Percentiles rank a stretch among this genome's conserved stretches.
Conservation (phyloP, 2,888 invertebrate genomes). For the Melolontha melolontha region DNA sequence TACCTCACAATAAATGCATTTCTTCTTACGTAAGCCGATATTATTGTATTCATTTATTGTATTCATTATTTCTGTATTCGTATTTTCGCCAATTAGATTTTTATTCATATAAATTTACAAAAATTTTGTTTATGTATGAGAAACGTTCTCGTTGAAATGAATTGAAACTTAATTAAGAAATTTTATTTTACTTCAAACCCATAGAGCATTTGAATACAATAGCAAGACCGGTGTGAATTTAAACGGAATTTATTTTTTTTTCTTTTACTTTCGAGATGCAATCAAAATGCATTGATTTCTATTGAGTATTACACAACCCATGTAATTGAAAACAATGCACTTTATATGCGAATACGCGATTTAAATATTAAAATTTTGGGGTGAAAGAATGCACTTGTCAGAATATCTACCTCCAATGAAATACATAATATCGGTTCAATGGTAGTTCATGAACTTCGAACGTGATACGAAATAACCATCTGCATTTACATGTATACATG, state of each 20-base stretch:
- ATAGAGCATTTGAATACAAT: neutral
- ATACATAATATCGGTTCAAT: conserved; percentile 36
- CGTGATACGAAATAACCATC: conserved; percentile 15
- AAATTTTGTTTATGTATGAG: neutral
- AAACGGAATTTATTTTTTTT: too few relatives aligned
- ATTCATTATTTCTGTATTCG: neutral
- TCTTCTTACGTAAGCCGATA: too few relatives aligned
- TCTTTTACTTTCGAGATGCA: too few relatives aligned
- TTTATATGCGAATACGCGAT: conserved; percentile 15
- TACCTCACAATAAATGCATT: too few relatives aligned
- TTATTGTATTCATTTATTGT: too few relatives aligned
- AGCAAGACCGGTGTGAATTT: too few relatives aligned
- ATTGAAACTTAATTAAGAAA: neutral
- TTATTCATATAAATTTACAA: neutral
- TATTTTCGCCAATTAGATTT: too few relatives aligned
- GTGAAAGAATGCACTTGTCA: conserved; percentile 25
- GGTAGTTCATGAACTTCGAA: conserved; percentile 30
- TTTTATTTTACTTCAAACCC: neutral
- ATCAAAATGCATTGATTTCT: neutral
- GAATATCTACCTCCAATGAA: conserved; percentile 23
- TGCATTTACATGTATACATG: neutral
- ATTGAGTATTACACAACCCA: conserved; percentile 21
- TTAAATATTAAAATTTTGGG: conserved; percentile 30
- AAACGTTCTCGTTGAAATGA: neutral
- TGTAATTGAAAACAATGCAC: conserved; percentile 18